A percentile compares a stretch with the other conserved stretches of the same genome.
Conservation (phyloP, 2,888 invertebrate species). For the Laothoe populi region DNA sequence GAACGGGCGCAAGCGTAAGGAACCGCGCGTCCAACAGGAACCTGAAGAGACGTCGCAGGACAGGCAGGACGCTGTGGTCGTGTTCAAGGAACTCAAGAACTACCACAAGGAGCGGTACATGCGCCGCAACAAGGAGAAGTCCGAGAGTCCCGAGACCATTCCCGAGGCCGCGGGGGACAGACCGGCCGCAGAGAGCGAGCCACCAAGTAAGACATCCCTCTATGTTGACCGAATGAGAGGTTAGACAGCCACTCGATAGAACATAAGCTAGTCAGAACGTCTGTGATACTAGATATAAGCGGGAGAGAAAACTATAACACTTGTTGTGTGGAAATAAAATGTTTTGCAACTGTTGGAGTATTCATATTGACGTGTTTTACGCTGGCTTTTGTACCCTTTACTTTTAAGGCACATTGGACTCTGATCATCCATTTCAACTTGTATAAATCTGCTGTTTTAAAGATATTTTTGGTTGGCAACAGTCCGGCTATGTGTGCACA, state of each 20-base stretch:
- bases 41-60: constrained; percentile 42
- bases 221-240: constrained; percentile 57
- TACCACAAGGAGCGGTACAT: constrained; percentile 87
- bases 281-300: constrained; percentile 73
- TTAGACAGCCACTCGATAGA: constrained; percentile 34
- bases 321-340: constrained; percentile 76
- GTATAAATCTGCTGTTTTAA: not conserved
- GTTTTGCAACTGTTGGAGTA: constrained; percentile 75
- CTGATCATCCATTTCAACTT: constrained; percentile 1
- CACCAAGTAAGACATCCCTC: constrained; percentile 81
- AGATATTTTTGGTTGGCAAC: too few species aligned
- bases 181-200: constrained; percentile 47
- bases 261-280: constrained; percentile 35
- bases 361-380: constrained; percentile 71
- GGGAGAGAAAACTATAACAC: constrained; percentile 46
- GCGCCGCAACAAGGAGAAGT: constrained; percentile 86
- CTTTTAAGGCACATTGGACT: constrained; percentile 27
- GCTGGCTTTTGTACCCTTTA: constrained; percentile 66
- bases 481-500: not conserved
- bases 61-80: constrained; percentile 48
- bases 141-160: constrained; percentile 81
- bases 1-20: constrained; percentile 40
- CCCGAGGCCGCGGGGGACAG: constrained; percentile 36
- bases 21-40: constrained; percentile 40
- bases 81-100: constrained; percentile 85